A percentile compares a stretch with the other conserved stretches of the same genome.
Evolutionary conservation across 2,113 vertebrate genomes (phyloP).

Genomic region (Piprites chloris): DNA sequence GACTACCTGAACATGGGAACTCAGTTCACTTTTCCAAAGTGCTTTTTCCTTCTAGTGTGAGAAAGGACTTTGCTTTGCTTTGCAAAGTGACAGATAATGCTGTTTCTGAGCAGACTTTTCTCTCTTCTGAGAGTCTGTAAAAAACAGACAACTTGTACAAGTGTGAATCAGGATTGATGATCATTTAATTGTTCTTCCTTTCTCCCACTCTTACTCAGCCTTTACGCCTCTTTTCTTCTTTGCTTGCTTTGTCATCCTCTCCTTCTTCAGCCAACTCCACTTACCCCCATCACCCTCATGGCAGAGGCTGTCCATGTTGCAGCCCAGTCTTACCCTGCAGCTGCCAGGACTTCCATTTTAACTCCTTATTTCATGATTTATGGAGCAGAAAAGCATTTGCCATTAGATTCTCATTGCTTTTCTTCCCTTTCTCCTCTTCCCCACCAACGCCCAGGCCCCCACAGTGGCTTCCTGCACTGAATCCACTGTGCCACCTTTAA

Average conservation of each 20-base stretch:
- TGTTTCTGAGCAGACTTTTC: neutral
- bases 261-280: neutral
- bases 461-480: neutral
- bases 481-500: neutral
- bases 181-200: neutral
- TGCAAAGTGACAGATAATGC: neutral
- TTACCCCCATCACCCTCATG: neutral
- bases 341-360: neutral
- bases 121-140: neutral
- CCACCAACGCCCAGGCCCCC: neutral
- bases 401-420: neutral
- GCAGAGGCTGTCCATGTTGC: neutral
- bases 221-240: neutral
- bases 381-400: neutral
- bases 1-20: neutral
- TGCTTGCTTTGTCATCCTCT: neutral
- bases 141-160: neutral
- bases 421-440: neutral
- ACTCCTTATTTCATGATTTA: neutral
- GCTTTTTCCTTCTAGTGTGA: neutral
- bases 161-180: neutral
- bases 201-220: neutral
- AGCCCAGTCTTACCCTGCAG: neutral
- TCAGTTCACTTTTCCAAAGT: neutral
- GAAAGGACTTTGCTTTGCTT: neutral